phyloP scores from a whole-genome alignment of 2,797 vertebrate species.

The Tragopan temminckii region DNA sequence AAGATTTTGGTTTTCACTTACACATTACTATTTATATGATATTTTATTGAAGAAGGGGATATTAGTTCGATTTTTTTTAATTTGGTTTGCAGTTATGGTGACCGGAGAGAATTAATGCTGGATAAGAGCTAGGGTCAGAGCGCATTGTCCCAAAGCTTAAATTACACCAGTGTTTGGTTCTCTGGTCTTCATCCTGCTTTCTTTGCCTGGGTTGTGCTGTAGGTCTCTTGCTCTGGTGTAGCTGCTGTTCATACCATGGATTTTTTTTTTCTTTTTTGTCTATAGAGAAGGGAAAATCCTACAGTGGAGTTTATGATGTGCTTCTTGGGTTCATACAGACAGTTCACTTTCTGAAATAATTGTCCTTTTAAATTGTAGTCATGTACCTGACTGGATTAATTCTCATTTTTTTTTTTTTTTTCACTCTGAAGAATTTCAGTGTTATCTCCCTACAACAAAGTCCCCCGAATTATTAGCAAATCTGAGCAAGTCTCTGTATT shows the following conservation, averaged over 20 bases:
- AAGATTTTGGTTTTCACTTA: not conserved
- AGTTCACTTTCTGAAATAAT: not conserved
- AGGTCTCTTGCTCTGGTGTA: accelerated
- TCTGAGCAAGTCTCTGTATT: not conserved
- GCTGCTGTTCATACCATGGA: not conserved
- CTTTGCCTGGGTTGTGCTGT: not conserved
- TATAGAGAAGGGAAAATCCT: not conserved
- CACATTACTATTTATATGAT: not conserved
- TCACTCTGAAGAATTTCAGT: not conserved
- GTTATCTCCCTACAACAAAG: not conserved
- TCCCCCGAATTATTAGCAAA: not conserved
- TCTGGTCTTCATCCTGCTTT: not conserved
- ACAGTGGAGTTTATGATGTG: not conserved
- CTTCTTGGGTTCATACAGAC: not conserved
- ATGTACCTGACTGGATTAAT: not conserved
- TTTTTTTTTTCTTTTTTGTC: not conserved
- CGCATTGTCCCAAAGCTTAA: not conserved
- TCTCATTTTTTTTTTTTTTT: not conserved
- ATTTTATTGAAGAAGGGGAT: not conserved
- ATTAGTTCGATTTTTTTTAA: not conserved
- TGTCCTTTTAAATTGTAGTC: not conserved
- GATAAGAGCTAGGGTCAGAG: not conserved
- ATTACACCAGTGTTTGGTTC: not conserved
- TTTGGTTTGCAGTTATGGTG: not conserved
- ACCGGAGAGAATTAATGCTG: not conserved